These are phyloP conservation scores for Hedychridium roseum DNA, from an alignment of 2,888 invertebrate species.

Conservation along the genomic window DNA sequence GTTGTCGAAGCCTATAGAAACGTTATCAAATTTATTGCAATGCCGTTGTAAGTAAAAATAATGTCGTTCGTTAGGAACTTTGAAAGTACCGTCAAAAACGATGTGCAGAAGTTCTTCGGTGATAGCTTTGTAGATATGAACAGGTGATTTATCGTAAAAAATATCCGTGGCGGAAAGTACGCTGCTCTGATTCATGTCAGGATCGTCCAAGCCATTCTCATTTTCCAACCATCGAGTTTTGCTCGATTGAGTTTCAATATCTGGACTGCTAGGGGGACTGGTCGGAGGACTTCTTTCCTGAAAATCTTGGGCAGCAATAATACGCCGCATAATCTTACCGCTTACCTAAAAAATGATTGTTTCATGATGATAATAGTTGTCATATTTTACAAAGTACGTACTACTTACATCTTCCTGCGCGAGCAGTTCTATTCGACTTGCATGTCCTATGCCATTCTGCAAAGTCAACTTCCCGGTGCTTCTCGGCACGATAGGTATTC, in stretches of 20 bases:
- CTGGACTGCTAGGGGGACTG: slow-evolving; percentile 50
- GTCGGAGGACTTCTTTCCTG: slow-evolving; percentile 34
- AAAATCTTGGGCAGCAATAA: slow-evolving; percentile 40
- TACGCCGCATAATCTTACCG: slow-evolving; percentile 23
- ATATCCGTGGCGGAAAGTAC: slow-evolving; percentile 55
- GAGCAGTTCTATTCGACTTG: slow-evolving; percentile 54
- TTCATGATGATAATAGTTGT: not conserved
- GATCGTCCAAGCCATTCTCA: slow-evolving; percentile 70
- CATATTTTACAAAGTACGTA: too few species aligned
- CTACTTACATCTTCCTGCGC: slow-evolving; percentile 47
- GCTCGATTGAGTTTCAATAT: slow-evolving; percentile 33
- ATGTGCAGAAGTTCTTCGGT: slow-evolving; percentile 74
- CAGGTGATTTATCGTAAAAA: slow-evolving; percentile 66
- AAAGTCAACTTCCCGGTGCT: slow-evolving; percentile 59
- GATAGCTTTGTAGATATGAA: slow-evolving; percentile 70
- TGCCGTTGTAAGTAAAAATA: not conserved
- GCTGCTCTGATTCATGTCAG: slow-evolving; percentile 25
- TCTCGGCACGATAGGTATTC: slow-evolving; percentile 50
- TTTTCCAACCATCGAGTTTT: slow-evolving; percentile 63
- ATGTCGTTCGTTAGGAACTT: slow-evolving; percentile 1
- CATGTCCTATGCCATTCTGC: slow-evolving; percentile 70
- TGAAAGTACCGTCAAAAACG: slow-evolving; percentile 67
- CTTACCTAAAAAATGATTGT: slow-evolving; percentile 36
- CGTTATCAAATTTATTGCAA: not conserved
- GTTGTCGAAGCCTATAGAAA: slow-evolving; percentile 66